Conservation (phyloP, 2,797 vertebrate species). For the Pangasius djambal region DNA sequence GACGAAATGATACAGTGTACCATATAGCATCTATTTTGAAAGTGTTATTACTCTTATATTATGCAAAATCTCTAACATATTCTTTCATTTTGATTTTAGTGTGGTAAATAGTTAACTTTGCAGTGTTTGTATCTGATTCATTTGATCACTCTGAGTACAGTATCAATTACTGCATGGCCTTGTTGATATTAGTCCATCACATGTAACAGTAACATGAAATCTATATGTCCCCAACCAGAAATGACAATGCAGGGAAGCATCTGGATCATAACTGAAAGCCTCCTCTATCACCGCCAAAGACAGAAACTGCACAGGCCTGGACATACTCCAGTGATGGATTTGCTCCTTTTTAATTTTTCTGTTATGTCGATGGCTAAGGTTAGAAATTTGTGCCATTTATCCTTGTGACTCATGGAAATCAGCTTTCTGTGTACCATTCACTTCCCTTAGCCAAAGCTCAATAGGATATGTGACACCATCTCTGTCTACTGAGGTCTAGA, state of each 20-base stretch:
- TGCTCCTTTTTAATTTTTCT: slow-evolving; percentile 50
- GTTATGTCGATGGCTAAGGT: slow-evolving; percentile 54
- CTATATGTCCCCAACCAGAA: neutral
- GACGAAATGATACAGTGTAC: neutral
- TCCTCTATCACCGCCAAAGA: neutral
- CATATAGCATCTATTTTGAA: neutral
- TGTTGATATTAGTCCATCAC: neutral
- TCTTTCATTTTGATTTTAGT: neutral
- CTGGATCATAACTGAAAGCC: neutral
- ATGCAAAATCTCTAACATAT: neutral
- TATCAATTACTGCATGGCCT: neutral
- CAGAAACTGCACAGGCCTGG: slow-evolving; percentile 12
- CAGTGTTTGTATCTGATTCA: neutral
- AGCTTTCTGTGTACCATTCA: slow-evolving; percentile 50
- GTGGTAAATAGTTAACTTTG: neutral
- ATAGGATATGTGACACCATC: slow-evolving; percentile 66
- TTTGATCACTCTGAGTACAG: neutral
- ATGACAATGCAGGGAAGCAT: neutral
- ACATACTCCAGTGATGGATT: slow-evolving; percentile 60
- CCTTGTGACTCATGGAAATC: slow-evolving; percentile 58
- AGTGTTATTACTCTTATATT: neutral
- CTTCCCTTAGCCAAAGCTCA: slow-evolving; percentile 60
- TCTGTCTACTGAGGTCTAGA: slow-evolving; percentile 55
- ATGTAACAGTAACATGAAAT: neutral
- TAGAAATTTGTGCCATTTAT: slow-evolving; percentile 70